Conservation (phyloP, 2,888 invertebrate species). For the Rhimphoctona megacephalus region DNA sequence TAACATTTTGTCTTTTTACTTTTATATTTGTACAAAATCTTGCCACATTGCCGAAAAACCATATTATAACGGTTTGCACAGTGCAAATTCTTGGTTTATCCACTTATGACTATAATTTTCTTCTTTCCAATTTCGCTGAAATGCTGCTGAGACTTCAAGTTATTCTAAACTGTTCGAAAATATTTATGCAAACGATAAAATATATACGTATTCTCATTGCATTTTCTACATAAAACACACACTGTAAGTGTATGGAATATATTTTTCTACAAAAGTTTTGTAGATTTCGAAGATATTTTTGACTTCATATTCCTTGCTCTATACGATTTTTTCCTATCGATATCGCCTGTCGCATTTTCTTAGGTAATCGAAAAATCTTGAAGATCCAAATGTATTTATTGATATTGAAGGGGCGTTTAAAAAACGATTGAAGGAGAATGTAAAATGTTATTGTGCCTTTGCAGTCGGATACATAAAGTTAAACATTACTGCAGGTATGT, state of each 20-base stretch:
- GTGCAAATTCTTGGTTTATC: constrained; percentile 9
- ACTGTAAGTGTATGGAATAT: background rate
- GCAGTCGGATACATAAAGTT: no score
- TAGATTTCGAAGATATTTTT: background rate
- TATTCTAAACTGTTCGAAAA: background rate
- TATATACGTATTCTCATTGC: background rate
- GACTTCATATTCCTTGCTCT: no score
- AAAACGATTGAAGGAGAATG: no score
- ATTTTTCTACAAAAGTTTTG: background rate
- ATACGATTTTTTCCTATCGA: background rate
- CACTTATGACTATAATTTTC: constrained; percentile 14
- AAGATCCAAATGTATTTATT: background rate
- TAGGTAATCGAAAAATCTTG: background rate
- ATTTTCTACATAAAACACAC: background rate
- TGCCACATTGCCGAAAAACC: background rate
- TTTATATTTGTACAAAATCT: constrained; percentile 30
- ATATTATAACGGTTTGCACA: constrained; percentile 7
- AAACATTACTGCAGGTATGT: no score
- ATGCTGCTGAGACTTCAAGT: background rate
- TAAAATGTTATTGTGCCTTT: no score
- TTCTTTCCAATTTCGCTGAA: constrained; percentile 21
- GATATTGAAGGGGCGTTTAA: no score
- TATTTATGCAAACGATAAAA: background rate
- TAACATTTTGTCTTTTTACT: constrained; percentile 49
- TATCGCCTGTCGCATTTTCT: background rate